Base-by-base conservation (phyloP, 2,888 invertebrate species). In the Caenorhabditis drosophilae region DNA sequence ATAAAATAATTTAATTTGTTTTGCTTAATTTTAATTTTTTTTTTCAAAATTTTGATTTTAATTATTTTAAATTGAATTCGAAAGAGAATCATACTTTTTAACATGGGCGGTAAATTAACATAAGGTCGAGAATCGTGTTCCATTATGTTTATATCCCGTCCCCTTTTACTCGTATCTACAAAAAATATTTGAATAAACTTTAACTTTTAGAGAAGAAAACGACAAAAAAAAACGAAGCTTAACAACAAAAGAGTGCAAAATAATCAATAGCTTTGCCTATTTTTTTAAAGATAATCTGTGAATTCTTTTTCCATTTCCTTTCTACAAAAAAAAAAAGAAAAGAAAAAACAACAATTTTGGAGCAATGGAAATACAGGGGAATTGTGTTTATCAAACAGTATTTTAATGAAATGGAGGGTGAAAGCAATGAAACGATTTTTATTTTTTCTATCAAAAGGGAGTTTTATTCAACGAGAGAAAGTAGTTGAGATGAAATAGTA, bases 31-130 rank as follows among this genome's bases (percentile, higher is more conserved):
- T 9, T 4, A 38, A 22, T 20, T 15, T 35, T 31, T 6, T 9
- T 31, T 12, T 31, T 9, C 31, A n/a, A n/a, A n/a, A n/a, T n/a
- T n/a, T n/a, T n/a, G 22, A 40, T 22, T 7, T 6, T 40, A 9
- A 31, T 9, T 9, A 31, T 9, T 9, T 31, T 31, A 31, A 9
- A 31, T 31, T 31, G 31, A 31, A 31, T 9, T 35, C 35, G 1
- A n/a, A 26, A 42, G 22, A 22, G 6, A 9, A 40, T 45, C 63
- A 50, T 34, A 63, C 63, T 58, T 50, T 63, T 63, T 26, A 54
- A 54, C 36, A 58, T 63, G 9, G 63, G 63, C 22, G 63, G 50
- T 4, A 63, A 26, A 34, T 63, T 63, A 31, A 63, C 63, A 35
- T 63, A 63, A 11, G 57, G 48, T 25, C 52, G 62, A 38, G 45